phyloP scores from a whole-genome alignment of 2,888 invertebrate species.

The Tanaodytes sp. region DNA sequence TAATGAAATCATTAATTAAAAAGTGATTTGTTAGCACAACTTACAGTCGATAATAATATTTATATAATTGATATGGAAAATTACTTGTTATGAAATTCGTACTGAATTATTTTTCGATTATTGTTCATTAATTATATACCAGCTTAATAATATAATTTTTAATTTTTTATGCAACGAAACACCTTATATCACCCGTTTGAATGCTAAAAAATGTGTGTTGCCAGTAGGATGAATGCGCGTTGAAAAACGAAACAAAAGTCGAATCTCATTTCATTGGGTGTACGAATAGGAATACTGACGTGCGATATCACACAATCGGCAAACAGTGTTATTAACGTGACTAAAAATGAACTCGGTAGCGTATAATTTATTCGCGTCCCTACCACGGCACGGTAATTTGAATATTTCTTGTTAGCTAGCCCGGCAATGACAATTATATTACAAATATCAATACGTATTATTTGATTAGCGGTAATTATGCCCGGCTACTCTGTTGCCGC shows the following conservation, averaged over 20 bases:
- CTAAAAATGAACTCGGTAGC: constrained; percentile 14
- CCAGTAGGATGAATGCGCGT: too few species aligned
- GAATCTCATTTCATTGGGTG: too few species aligned
- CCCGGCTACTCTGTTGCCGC: constrained; percentile 40
- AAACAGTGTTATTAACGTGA: constrained; percentile 27
- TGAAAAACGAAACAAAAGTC: not conserved
- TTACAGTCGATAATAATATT: constrained; percentile 12
- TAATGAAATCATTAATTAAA: constrained; percentile 29
- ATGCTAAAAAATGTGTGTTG: too few species aligned
- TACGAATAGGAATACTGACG: too few species aligned
- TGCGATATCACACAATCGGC: too few species aligned
- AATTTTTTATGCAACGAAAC: not conserved
- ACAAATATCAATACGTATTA: constrained; percentile 49
- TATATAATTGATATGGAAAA: constrained; percentile 18
- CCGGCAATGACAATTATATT: constrained; percentile 42
- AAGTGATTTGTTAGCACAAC: constrained; percentile 28
- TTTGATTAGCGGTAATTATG: constrained; percentile 48
- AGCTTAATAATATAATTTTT: constrained; percentile 3
- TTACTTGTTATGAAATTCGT: constrained; percentile 7
- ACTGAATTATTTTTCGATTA: constrained; percentile 16
- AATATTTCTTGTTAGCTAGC: constrained; percentile 31
- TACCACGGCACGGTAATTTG: constrained; percentile 26
- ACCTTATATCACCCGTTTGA: too few species aligned
- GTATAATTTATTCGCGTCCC: constrained; percentile 38
- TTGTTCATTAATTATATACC: not conserved